Base-by-base conservation (phyloP, 1,140 invertebrate genomes). In the Lycorma delicatula region DNA sequence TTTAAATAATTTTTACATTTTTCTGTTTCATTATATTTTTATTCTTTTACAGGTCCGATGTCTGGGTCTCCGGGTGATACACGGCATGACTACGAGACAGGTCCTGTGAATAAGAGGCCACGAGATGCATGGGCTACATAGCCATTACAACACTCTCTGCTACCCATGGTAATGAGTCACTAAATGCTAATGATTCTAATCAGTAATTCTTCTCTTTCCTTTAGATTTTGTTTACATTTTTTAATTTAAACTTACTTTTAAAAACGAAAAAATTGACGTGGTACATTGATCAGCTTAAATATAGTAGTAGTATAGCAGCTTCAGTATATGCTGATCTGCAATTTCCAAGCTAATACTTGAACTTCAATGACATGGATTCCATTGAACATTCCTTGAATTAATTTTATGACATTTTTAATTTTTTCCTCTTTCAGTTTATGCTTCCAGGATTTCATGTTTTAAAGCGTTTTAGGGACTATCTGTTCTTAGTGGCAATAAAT, bases 111-210 rank as follows among this genome's bases (percentile, higher is more conserved):
- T 69, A 92, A 92, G 75, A 81, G 89, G 69, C 83, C 91, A 69
- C 81, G 81, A 26, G 89, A 91, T 68, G 83, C 84, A 61, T 92
- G 89, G 89, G 80, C 86, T 68, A 88, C 88, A 81, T 91, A 89
- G 76, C 75, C 68, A 67, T 69, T 58, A 63, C 49, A 54, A n/a
- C 54, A 61, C 61, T 63, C 64, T 61, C 63, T 64, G 60, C 60
- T 65, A 38, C 58, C 58, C 41, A 46, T 56, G 11, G 54, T 60
- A 23, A 59, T 63, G 55, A 64, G 44, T 55, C 7, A 16, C 18
- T 22, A 7, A 38, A 3, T 7, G 20, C 20, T n/a, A 3, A 3
- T 7, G 13, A 38, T n/a, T 38, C 2, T 2, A 3, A 3, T n/a
- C 20, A n/a, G 36, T 13, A 38, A 7, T 7, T 13, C 13, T 3